Conservation (phyloP, 2,888 invertebrate species). For the Phengaris alcon region DNA sequence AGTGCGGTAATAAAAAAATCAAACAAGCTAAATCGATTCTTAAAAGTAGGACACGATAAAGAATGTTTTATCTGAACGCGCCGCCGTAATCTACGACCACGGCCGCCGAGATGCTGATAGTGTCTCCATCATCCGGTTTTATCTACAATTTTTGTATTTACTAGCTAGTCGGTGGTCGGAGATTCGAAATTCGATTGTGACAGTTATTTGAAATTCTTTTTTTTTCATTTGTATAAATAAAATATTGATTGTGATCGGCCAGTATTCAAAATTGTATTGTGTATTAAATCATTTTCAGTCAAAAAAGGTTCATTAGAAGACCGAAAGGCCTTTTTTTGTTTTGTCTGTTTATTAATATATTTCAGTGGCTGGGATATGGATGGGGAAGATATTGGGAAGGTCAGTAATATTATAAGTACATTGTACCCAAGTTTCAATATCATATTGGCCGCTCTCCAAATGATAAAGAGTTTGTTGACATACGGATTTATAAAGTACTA, state of each 20-base stretch:
- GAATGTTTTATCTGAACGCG: conserved; percentile 41
- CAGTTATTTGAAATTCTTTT: neutral
- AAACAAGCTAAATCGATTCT: conserved; percentile 20
- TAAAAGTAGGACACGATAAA: conserved; percentile 37
- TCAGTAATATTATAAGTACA: conserved; percentile 9
- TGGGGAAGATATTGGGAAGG: conserved; percentile 13
- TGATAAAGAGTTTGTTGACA: conserved; percentile 32
- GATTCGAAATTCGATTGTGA: neutral
- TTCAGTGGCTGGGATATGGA: neutral
- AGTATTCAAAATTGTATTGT: neutral
- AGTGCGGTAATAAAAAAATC: neutral
- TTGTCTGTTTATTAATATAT: neutral
- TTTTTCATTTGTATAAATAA: no score
- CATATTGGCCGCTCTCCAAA: conserved; percentile 43
- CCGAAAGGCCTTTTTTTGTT: neutral
- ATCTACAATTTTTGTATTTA: conserved; percentile 28
- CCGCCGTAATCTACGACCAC: conserved; percentile 46
- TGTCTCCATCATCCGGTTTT: conserved; percentile 32
- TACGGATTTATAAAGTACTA: neutral
- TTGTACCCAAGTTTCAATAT: conserved; percentile 29
- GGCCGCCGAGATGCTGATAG: conserved; percentile 45
- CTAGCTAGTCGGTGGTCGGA: neutral
- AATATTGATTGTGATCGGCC: neutral
- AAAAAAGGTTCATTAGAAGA: neutral
- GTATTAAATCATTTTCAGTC: no score